Conservation (phyloP, 1,140 invertebrate species). For the Heliothis virescens region DNA sequence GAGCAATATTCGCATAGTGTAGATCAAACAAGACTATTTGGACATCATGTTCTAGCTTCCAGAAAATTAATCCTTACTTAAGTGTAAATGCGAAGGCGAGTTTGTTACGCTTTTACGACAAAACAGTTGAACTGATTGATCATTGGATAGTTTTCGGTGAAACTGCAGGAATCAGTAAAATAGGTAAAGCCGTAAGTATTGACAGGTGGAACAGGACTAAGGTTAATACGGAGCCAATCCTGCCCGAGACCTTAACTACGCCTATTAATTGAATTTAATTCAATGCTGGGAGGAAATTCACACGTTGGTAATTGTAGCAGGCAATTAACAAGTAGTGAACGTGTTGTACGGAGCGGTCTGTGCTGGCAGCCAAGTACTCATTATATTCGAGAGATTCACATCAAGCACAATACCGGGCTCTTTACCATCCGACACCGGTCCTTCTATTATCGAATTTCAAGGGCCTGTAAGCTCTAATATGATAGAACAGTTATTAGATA, state of each 20-base stretch:
- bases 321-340: constrained; percentile 26
- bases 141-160: too few species aligned
- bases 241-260: background rate
- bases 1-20: too few species aligned
- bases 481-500: constrained; percentile 26
- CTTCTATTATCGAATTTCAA: background rate
- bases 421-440: background rate
- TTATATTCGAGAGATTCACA: constrained; percentile 10
- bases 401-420: constrained; percentile 3
- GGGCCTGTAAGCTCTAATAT: constrained; percentile 6
- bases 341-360: constrained; percentile 7
- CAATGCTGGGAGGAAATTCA: constrained; percentile 26
- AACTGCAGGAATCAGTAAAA: too few species aligned
- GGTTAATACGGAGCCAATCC: background rate
- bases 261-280: constrained; percentile 20
- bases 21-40: too few species aligned
- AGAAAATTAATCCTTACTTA: too few species aligned
- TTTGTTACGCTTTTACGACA: too few species aligned
- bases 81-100: too few species aligned
- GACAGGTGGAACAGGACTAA: too few species aligned
- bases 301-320: constrained; percentile 23
- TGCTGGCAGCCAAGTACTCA: constrained; percentile 5
- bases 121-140: too few species aligned
- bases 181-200: too few species aligned
- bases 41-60: too few species aligned